Evolutionary conservation across 2,797 vertebrate species (phyloP).

Genomic region (Dryobates pubescens): DNA sequence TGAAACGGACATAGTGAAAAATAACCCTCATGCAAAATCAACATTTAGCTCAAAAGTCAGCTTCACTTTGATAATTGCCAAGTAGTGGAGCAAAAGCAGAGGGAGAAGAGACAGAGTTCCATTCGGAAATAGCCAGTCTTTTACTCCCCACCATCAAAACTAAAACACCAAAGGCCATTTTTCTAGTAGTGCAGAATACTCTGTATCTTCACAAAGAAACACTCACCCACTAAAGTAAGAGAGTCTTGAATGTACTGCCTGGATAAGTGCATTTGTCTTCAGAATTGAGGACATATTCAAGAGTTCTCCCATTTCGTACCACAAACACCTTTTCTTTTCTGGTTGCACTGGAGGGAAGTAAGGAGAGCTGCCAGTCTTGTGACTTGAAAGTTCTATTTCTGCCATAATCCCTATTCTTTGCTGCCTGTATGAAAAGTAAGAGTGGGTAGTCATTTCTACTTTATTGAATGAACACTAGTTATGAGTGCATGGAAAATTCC

Average conservation of each 20-base stretch:
- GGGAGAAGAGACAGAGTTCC: neutral
- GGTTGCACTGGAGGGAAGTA: neutral
- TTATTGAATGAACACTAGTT: neutral
- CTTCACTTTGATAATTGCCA: neutral
- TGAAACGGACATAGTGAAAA: neutral
- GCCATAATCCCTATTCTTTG: neutral
- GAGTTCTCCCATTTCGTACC: constrained; percentile 3
- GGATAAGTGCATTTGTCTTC: constrained; percentile 3
- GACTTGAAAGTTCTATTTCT: neutral
- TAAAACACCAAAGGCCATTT: neutral
- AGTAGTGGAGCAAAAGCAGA: neutral
- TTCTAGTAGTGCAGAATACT: neutral
- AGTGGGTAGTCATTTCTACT: neutral
- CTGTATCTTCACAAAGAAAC: constrained; percentile 13
- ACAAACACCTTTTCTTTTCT: neutral
- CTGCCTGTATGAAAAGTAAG: neutral
- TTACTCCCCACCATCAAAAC: neutral
- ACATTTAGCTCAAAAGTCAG: neutral
- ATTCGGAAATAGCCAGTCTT: neutral
- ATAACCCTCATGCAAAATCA: neutral
- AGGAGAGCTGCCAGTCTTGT: neutral
- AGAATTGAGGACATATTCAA: neutral
- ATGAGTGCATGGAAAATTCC: neutral
- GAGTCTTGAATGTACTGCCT: neutral
- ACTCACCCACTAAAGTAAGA: constrained; percentile 24